phyloP scores from a whole-genome alignment of 2,113 vertebrate genomes.

The Piliocolobus tephrosceles region DNA sequence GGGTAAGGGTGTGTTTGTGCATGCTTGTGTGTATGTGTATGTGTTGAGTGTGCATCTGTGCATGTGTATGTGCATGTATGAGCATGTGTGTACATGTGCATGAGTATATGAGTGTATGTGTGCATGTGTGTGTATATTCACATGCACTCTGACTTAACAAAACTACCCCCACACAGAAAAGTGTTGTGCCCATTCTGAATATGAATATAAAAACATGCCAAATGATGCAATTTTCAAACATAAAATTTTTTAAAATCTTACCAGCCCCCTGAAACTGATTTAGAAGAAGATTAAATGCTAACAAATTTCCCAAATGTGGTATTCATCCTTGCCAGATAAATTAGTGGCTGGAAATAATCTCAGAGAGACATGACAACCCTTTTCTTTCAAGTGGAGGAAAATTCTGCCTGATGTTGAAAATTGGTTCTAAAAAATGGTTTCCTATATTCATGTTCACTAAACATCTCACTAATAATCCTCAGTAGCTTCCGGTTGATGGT shows the following conservation, averaged over 20 bases:
- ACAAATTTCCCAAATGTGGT: not conserved
- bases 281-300: not conserved
- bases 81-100: fast-evolving
- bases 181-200: not conserved
- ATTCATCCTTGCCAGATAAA: not conserved
- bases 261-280: conserved; percentile 6
- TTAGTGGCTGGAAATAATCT: conserved; percentile 28
- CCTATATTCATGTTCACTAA: conserved; percentile 49
- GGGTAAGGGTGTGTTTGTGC: not conserved
- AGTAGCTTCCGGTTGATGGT: not conserved
- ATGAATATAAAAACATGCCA: not conserved
- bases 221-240: not conserved
- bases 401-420: conserved; percentile 58
- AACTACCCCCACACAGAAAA: not conserved
- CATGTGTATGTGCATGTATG: too few species aligned
- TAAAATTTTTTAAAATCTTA: not conserved
- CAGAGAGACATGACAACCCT: not conserved
- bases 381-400: conserved; percentile 40
- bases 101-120: too few species aligned
- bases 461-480: conserved; percentile 22
- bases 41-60: not conserved
- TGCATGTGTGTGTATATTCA: too few species aligned
- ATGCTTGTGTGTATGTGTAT: not conserved
- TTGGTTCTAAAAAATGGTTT: conserved; percentile 32
- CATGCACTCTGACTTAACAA: not conserved